A percentile compares a stretch with the other conserved stretches of the same genome.
These are phyloP conservation scores for Tragulus kanchil DNA, from an alignment of 2,113 vertebrate species.

Conservation along the genomic window DNA sequence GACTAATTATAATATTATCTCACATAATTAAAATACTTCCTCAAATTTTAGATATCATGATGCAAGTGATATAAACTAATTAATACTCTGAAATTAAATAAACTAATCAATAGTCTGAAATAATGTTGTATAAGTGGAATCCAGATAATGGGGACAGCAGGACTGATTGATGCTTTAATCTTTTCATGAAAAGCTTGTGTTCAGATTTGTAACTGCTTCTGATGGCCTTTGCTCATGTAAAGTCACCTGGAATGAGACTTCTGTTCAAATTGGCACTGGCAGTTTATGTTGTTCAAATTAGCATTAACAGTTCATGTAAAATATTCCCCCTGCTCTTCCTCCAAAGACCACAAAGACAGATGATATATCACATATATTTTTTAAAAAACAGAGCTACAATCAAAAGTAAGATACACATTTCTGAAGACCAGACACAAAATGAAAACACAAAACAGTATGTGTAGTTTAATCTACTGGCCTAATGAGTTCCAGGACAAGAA, in stretches of 20 bases:
- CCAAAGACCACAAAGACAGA: background rate
- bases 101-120: background rate
- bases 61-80: background rate
- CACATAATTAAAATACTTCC: background rate
- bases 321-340: background rate
- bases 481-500: background rate
- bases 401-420: background rate
- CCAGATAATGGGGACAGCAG: background rate
- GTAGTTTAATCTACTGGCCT: background rate
- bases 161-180: background rate
- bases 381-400: background rate
- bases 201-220: background rate
- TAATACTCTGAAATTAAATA: background rate
- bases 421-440: conserved; percentile 30
- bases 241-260: background rate
- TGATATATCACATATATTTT: background rate
- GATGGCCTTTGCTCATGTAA: background rate
- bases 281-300: background rate
- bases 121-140: background rate
- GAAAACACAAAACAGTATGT: background rate
- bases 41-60: background rate
- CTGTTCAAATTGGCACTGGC: background rate
- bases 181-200: background rate
- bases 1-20: background rate
- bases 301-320: background rate